Base-by-base conservation (phyloP, 2,888 invertebrate species). In the Myopa tessellatipennis region DNA sequence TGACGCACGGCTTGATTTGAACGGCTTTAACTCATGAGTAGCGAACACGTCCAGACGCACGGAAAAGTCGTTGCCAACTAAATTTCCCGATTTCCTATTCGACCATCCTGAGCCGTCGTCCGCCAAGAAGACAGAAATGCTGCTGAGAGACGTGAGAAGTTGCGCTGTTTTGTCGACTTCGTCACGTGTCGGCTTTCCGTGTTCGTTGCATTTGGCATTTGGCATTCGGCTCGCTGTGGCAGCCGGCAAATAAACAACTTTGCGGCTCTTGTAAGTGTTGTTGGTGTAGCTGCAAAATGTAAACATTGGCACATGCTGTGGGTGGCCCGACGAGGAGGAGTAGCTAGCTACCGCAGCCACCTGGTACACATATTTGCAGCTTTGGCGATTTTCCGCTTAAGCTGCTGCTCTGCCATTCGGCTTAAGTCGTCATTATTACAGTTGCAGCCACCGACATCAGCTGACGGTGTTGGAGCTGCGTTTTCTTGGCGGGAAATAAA, bases 401-500 rank as follows among this genome's bases (percentile, higher is more conserved):
- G 10, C 45, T 45, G 45, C 45, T 6, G 26, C 26, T 26, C 26
- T 26, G 26, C 26, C 26, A 26, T 26, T 26, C 26, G 26, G 26
- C 26, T 26, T 26, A 26, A 26, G 26, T 26, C 26, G 26, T 26
- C 26, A 26, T 26, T 26, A 26, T 26, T 26, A 26, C 2, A 26
- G 26, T 26, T 26, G 26, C 26, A 26, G 26, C 26, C 26, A 26
- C 26, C 26, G 2, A 60, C 26, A 45, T 10, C 45, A 45, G 45
- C 45, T 45, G 45, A 45, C 45, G 72, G 10, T 61, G 26, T 61
- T 72, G 45, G 45, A 45, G 50, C n/a, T 52, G 71, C 8, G 58
- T 40, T 34, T n/a, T 45, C 84, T 85, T 85, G 85, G 85, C 86
- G 86, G 85, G 86, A 85, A 85, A 85, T 81, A 68, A 79, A 79